phyloP scores from a whole-genome alignment of 2,888 invertebrate species.

The Harpagoxenus sublaevis region DNA sequence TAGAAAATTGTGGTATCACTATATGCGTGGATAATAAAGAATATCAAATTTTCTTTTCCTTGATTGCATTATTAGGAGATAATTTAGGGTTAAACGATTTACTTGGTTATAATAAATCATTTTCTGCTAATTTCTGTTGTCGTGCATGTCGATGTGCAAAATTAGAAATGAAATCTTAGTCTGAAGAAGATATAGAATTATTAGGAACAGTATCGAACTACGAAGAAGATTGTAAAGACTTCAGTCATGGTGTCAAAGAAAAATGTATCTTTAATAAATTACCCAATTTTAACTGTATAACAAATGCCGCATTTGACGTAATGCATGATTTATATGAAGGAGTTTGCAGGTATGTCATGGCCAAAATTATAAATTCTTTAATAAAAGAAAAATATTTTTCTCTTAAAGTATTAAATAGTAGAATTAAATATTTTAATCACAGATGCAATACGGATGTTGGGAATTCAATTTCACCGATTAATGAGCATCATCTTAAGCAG shows the following conservation, averaged over 20 bases:
- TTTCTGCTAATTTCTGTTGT: constrained; percentile 10
- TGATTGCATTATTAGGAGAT: not conserved
- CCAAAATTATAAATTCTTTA: constrained; percentile 8
- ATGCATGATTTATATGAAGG: constrained; percentile 6
- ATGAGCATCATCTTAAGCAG: constrained; percentile 3
- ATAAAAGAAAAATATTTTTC: constrained; percentile 13
- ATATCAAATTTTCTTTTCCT: not conserved
- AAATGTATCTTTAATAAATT: constrained; percentile 2
- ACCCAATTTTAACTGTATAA: not conserved
- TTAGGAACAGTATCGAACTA: not conserved
- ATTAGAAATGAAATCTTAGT: not conserved
- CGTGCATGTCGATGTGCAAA: not conserved
- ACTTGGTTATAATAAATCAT: not conserved
- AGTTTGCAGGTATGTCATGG: not conserved
- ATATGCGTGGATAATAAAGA: constrained; percentile 3
- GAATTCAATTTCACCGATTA: not conserved
- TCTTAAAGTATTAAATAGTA: not conserved
- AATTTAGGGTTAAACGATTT: constrained; percentile 1
- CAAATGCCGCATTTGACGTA: not conserved
- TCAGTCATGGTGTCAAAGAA: not conserved
- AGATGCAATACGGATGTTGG: not conserved
- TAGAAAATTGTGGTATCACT: not conserved
- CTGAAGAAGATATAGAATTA: not conserved
- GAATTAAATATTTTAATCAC: constrained; percentile 6
- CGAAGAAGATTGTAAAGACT: not conserved